Base-by-base conservation (phyloP, 2,888 invertebrate genomes). In the Antheraea yamamai region DNA sequence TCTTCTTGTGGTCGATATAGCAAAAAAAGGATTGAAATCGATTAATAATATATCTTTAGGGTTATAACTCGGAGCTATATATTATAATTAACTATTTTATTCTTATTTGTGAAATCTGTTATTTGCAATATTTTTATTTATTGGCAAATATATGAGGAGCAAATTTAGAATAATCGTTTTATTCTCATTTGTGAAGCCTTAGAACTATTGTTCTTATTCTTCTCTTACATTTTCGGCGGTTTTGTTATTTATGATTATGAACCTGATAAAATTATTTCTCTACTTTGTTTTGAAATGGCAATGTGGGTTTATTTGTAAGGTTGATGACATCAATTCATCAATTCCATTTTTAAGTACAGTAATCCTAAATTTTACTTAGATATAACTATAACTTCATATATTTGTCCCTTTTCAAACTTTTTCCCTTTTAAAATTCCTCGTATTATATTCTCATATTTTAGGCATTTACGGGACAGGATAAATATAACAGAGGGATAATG, bases 201-300 rank as follows among this genome's bases (percentile, higher is more conserved):
- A 23, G 61, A 61, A 30, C 30, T 30, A 30, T 30, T 30, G 30
- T 30, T 30, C 30, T 30, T 30, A 30, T 30, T 30, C 12, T 61
- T 61, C 4, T 66, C 64, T 66, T 26, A 66, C 14, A 16, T 66
- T 30, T 30, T 16, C 26, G 26, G 26, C 16, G 12, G 14, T 16
- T 66, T 2, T 66, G 30, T 66, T 10, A 64, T 66, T 66, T 66
- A 66, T 16, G 30, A 26, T 14, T 61, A 23, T 61, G 23, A 61
- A 61, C 12, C 12, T 61, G 68, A 35, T 70, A 10, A 70, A n/a
- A 39, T 70, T 70, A 39, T 70, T 20, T n/a, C 39, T 39, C 3
- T 70, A 70, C 70, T 70, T 20, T 39, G 39, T 68, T 68, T 14
- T 39, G 70, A 70, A 70, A 66, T 18, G n/a, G 12, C n/a, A 39